Evolutionary conservation across 2,888 invertebrate genomes (phyloP).

Genomic region (Octodonta nipae): DNA sequence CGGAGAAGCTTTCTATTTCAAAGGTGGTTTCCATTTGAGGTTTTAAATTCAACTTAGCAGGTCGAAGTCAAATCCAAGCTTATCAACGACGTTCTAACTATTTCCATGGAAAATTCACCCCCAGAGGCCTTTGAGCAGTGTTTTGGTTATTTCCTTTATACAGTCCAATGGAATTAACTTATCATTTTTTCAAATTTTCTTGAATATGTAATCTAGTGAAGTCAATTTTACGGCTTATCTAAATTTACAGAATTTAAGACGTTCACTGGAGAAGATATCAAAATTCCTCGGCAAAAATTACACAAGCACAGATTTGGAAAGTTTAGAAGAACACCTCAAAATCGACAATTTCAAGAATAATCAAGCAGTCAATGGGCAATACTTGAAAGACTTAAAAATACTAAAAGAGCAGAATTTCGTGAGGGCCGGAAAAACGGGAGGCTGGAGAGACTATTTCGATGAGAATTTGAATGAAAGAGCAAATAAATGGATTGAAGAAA

Average conservation of each 20-base stretch:
- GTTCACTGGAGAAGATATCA: conserved; percentile 44
- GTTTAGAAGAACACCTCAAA: conserved; percentile 57
- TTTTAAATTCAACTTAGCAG: no score
- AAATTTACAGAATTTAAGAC: conserved; percentile 44
- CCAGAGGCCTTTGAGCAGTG: no score
- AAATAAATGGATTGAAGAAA: conserved; percentile 55
- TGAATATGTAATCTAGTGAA: neutral
- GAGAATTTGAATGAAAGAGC: conserved; percentile 51
- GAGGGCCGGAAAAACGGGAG: conserved; percentile 52
- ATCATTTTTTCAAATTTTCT: conserved; percentile 18
- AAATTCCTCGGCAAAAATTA: conserved; percentile 49
- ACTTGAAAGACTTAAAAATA: conserved; percentile 49
- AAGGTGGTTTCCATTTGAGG: no score
- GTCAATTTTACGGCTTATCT: conserved; percentile 2
- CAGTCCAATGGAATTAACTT: neutral
- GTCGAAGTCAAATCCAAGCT: no score
- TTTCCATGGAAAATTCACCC: no score
- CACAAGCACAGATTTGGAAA: conserved; percentile 43
- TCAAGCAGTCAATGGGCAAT: conserved; percentile 58
- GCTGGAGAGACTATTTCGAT: conserved; percentile 61
- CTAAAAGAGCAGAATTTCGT: conserved; percentile 51
- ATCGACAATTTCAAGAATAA: conserved; percentile 74
- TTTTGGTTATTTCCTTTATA: conserved; percentile 3
- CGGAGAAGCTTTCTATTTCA: no score
- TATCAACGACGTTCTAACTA: no score